Evolutionary conservation across 2,797 vertebrate genomes (phyloP), one percentile per base, ranked within the genome.

Genomic region (Pempheris klunzingeri): DNA sequence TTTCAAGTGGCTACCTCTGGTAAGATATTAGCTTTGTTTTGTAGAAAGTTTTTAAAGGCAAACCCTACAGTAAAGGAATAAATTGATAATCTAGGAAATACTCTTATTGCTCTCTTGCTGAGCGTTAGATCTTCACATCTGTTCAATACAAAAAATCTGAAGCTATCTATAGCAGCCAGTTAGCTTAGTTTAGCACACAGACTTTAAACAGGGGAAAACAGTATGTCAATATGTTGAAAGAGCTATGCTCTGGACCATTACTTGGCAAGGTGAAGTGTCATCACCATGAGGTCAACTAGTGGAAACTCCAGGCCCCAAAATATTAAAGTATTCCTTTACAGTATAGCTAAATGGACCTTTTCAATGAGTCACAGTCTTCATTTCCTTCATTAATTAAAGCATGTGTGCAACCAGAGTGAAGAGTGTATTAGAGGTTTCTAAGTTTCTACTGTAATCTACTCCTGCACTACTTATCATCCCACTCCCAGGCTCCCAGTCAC

Each of bases 331-430:
- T 12, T 52, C 20, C 11, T 52, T 22, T 46, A 34, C 54, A 52
- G 34, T 41, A 41, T 20, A 4, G 65, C n/a, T 52, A 22, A 63
- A 32, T 34, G 15, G 32, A 58, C 10, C 41, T 70, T 44, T 55
- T 62, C 32, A 52, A 12, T 62, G 49, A 66, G 18, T 61, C 39
- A 65, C 36, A 46, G 30, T 18, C 36, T 41, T 44, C 13, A 36
- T 60, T 26, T 71, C 17, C 13, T 71, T 26, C 22, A 66, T 18
- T 20, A 3, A 66, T 18, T 20, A 3, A 0, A 57, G n/a, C 60
- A 18, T 8, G 9, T 32, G 9, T 26, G 5, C 30, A 52, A 18
- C 8, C 22, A 6, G 32, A 47, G 26, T 15, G 22, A 43, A 17
- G 6, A 44, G 7, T 10, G 22, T 22, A 6, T 12, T 20, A 15